Percentiles rank a stretch among this genome's conserved stretches.
Evolutionary conservation across 2,113 vertebrate genomes (phyloP).

Genomic region (Calidris pygmaea): DNA sequence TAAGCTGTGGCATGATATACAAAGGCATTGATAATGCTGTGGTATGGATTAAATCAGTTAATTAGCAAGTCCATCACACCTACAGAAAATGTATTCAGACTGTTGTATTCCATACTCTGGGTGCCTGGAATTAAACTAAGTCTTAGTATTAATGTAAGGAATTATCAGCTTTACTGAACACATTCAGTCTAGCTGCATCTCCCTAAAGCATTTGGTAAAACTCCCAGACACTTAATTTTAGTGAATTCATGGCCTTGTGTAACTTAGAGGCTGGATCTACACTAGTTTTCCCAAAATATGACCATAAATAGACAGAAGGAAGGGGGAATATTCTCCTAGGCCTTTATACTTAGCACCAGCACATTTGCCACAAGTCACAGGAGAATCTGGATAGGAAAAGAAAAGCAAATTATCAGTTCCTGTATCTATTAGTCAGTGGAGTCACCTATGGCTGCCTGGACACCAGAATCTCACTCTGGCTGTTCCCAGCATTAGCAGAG

Average conservation of each 20-base stretch:
- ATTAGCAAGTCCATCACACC: background rate
- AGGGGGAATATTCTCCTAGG: background rate
- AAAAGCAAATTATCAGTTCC: background rate
- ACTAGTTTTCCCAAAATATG: background rate
- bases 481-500: background rate
- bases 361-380: background rate
- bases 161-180: constrained; percentile 29
- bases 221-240: background rate
- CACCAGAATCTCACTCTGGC: background rate
- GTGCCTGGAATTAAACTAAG: constrained; percentile 22
- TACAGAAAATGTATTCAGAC: background rate
- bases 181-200: background rate
- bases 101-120: background rate
- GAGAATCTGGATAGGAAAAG: background rate
- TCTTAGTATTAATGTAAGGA: constrained; percentile 21
- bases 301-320: background rate
- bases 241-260: background rate
- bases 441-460: background rate
- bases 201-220: background rate
- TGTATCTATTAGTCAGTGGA: background rate
- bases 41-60: constrained; percentile 14
- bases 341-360: background rate
- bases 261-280: background rate
- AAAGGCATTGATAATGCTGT: background rate
- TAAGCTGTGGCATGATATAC: background rate